Base-by-base conservation (phyloP, 2,113 vertebrate species). In the Synchiropus splendidus region DNA sequence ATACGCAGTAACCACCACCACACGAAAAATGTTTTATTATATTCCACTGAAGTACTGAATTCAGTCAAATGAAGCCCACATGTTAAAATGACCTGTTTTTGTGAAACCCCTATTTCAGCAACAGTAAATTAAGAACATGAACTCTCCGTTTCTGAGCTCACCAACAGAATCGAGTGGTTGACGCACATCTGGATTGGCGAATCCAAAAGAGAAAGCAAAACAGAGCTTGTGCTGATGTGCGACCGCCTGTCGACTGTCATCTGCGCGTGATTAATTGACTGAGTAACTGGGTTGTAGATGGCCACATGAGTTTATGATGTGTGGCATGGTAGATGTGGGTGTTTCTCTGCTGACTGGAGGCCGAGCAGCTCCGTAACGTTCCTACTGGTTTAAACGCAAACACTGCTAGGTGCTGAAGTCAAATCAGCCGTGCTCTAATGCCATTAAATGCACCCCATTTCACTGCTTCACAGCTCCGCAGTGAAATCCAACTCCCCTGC, bases 401-500 rank as follows among this genome's bases (percentile, higher is more conserved):
- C 36, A 21, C 61, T 36, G 48, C 57, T 60, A 51, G 47, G 53
- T 27, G 4, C 52, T 42, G 34, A 36, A 57, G 67, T 76, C 69
- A 81, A 74, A 80, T 77, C 72, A 71, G 39, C 48, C 48, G 15
- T 66, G 61, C 41, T 12, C 49, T 70, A 74, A 83, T 74, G 49
- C 54, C 33, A 80, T 79, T 80, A 67, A 72, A 65, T 14, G 9
- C 64, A 61, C 35, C 42, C 58, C 67, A 77, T 83, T 84, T 82
- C 78, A 70, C 67, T 55, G 48, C 61, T 61, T 61, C 52, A 41
- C 56, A 62, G 58, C 61, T 60, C 50, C 57, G 53, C 54, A 45
- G 61, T 31, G 34, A 27, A 27, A 27, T 27, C 21, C 21, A 8
- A 27, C 21, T 27, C 21, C 21, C 21, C 21, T 27, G 21, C 21